Conservation (phyloP, 2,113 vertebrate genomes). For the Melozone crissalis region DNA sequence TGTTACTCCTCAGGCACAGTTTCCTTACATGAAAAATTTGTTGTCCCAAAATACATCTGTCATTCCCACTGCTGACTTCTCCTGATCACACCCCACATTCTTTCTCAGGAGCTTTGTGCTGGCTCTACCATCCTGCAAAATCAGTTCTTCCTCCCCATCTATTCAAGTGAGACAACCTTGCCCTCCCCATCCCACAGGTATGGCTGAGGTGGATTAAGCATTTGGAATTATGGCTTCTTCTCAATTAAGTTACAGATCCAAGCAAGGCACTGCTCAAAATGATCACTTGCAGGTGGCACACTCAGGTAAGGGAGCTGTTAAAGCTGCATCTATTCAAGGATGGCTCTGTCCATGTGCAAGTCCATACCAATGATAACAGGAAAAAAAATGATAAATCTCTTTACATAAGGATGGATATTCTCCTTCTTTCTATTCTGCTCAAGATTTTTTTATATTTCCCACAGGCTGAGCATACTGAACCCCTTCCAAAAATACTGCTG, state of each 20-base stretch:
- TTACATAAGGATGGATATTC: neutral
- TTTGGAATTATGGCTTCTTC: neutral
- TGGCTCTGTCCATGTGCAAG: neutral
- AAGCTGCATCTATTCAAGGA: neutral
- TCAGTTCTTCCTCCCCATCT: neutral
- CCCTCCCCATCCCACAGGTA: neutral
- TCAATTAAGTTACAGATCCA: neutral
- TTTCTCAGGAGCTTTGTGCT: neutral
- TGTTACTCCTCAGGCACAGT: neutral
- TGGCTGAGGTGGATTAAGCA: neutral
- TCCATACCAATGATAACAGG: neutral
- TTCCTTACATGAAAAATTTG: neutral
- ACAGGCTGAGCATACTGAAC: neutral
- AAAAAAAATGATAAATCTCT: neutral
- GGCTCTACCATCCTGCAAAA: neutral
- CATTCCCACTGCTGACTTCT: neutral
- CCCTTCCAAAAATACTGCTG: neutral
- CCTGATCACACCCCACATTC: neutral
- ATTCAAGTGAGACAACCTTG: neutral
- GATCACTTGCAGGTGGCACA: neutral
- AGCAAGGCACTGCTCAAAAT: neutral
- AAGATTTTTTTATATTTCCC: neutral
- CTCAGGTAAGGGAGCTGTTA: neutral
- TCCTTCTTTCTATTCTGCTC: neutral
- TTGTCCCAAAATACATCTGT: neutral